These are phyloP conservation scores for Leucania comma DNA, from an alignment of 2,888 invertebrate genomes.

Conservation along the genomic window DNA sequence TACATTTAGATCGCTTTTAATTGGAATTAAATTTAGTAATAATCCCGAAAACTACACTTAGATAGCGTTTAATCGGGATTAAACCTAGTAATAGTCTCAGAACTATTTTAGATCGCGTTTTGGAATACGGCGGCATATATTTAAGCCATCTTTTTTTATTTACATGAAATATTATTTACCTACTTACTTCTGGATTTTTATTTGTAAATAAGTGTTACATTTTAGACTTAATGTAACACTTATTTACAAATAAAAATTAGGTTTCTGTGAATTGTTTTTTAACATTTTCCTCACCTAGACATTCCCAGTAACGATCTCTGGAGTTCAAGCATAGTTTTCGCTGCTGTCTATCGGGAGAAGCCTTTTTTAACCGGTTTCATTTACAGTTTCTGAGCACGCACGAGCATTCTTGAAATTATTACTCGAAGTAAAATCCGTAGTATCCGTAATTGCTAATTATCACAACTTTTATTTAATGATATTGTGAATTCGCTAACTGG, in stretches of 20 bases:
- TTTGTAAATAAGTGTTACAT: slow-evolving; percentile 96
- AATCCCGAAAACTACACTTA: too few species aligned
- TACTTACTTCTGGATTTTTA: slow-evolving; percentile 93
- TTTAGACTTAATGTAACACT: too few species aligned
- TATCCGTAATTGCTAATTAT: slow-evolving; percentile 43
- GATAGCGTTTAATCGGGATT: too few species aligned
- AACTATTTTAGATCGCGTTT: too few species aligned
- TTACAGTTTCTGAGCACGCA: slow-evolving; percentile 65
- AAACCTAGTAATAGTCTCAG: too few species aligned
- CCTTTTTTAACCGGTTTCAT: slow-evolving; percentile 89
- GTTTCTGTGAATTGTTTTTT: slow-evolving; percentile 90
- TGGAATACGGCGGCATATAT: too few species aligned
- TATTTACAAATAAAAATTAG: too few species aligned
- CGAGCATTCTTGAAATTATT: slow-evolving; percentile 63
- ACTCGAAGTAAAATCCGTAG: slow-evolving; percentile 47
- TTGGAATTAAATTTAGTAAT: too few species aligned
- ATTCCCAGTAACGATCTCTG: slow-evolving; percentile 97
- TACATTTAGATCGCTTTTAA: too few species aligned
- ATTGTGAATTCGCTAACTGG: not conserved
- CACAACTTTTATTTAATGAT: slow-evolving; percentile 47
- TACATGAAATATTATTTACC: too few species aligned
- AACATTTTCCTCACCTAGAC: slow-evolving; percentile 93
- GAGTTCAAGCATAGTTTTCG: slow-evolving; percentile 96
- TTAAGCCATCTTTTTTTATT: too few species aligned
- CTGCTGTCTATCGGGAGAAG: slow-evolving; percentile 95